These are phyloP conservation scores for Masticophis lateralis DNA, from an alignment of 2,797 vertebrate species.

Conservation along the genomic window DNA sequence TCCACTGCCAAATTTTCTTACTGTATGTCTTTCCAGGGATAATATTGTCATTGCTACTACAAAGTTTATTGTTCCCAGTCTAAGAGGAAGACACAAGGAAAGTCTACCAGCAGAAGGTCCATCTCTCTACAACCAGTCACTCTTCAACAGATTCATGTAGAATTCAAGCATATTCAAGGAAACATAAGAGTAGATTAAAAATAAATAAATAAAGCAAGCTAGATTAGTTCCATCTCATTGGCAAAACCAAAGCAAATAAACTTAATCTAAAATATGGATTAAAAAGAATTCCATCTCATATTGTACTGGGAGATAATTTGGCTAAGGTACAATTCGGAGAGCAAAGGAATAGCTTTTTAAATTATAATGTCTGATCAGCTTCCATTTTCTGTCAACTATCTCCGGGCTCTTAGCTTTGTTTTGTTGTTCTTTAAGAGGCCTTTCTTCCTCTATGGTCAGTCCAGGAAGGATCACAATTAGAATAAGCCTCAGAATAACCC, in stretches of 20 bases:
- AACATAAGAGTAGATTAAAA: not conserved
- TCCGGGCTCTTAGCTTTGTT: not conserved
- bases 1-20: not conserved
- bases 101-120: not conserved
- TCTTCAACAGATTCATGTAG: not conserved
- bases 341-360: not conserved
- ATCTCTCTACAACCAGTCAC: not conserved
- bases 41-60: not conserved
- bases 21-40: not conserved
- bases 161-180: not conserved
- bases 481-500: not conserved
- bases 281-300: not conserved
- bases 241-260: not conserved
- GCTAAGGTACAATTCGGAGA: not conserved
- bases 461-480: not conserved
- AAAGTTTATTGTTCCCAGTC: not conserved
- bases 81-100: not conserved
- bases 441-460: not conserved
- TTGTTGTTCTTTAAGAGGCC: not conserved
- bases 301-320: not conserved
- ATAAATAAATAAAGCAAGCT: not conserved
- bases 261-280: not conserved
- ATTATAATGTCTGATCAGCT: not conserved
- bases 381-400: not conserved
- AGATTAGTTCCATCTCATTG: not conserved